Percentiles rank a stretch among this genome's conserved stretches.
phyloP scores from a whole-genome alignment of 2,888 invertebrate genomes.

The Lottia scabra region DNA sequence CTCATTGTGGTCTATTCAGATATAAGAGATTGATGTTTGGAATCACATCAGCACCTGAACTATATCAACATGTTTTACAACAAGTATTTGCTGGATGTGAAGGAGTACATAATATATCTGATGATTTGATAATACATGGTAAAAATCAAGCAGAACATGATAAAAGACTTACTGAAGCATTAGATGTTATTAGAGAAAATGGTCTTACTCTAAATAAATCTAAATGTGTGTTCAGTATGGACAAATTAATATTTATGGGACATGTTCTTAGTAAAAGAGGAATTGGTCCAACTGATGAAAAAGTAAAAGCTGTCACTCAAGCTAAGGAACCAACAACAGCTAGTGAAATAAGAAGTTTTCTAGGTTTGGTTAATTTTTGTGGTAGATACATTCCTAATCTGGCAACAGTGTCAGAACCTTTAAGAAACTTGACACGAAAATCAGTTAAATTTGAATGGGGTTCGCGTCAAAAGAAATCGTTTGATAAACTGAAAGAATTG shows the following conservation, averaged over 20 bases:
- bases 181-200: not conserved
- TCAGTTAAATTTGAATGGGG: not conserved
- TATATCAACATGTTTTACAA: constrained; percentile 28
- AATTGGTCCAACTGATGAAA: not conserved
- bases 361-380: not conserved
- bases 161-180: not conserved
- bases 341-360: not conserved
- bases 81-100: too few relatives aligned
- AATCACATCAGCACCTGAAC: constrained; percentile 27
- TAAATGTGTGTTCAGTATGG: not conserved
- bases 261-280: not conserved
- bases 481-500: too few relatives aligned
- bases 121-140: not conserved
- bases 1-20: constrained; percentile 17
- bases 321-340: not conserved
- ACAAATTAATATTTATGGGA: not conserved
- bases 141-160: too few relatives aligned
- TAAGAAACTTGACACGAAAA: not conserved
- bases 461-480: too few relatives aligned
- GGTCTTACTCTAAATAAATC: not conserved
- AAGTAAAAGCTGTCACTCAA: not conserved
- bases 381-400: not conserved
- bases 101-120: too few relatives aligned
- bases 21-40: constrained; percentile 19
- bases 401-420: not conserved